These are phyloP conservation scores for Pammene fasciana DNA, from an alignment of 2,888 invertebrate genomes.

Conservation along the genomic window DNA sequence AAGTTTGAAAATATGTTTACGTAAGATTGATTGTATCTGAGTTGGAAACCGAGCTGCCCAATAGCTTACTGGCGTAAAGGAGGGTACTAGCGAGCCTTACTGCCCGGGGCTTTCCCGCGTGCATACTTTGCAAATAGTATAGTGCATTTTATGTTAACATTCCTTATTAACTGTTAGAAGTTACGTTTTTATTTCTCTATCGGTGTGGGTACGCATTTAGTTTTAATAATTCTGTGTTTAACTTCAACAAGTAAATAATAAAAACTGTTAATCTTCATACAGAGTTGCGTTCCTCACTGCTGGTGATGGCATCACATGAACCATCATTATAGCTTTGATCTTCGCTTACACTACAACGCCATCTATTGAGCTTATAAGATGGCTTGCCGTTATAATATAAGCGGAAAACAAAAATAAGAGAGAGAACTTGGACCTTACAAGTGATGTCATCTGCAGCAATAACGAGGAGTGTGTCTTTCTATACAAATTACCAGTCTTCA, in stretches of 20 bases:
- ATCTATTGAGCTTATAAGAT: background rate
- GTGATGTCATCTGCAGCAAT: background rate
- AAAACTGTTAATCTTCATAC: background rate
- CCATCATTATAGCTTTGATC: background rate
- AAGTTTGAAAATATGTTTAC: background rate
- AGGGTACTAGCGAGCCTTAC: constrained; percentile 43
- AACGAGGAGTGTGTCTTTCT: background rate
- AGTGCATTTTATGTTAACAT: constrained; percentile 70
- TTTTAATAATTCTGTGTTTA: constrained; percentile 14
- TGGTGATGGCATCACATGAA: background rate
- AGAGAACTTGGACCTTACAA: background rate
- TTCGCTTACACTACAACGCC: background rate
- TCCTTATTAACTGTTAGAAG: constrained; percentile 56
- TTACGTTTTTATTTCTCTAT: constrained; percentile 50
- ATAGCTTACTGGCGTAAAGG: constrained; percentile 46
- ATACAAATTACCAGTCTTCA: background rate
- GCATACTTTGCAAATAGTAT: constrained; percentile 44
- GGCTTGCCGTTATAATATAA: background rate
- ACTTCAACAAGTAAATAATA: background rate
- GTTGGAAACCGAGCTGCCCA: background rate
- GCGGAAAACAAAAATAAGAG: background rate
- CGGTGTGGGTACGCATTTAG: constrained; percentile 45
- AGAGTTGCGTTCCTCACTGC: background rate
- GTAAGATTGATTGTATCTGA: background rate
- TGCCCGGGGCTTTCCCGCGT: constrained; percentile 8